Base-by-base conservation (phyloP, 2,113 vertebrate species). In the Pyxicephalus adspersus region DNA sequence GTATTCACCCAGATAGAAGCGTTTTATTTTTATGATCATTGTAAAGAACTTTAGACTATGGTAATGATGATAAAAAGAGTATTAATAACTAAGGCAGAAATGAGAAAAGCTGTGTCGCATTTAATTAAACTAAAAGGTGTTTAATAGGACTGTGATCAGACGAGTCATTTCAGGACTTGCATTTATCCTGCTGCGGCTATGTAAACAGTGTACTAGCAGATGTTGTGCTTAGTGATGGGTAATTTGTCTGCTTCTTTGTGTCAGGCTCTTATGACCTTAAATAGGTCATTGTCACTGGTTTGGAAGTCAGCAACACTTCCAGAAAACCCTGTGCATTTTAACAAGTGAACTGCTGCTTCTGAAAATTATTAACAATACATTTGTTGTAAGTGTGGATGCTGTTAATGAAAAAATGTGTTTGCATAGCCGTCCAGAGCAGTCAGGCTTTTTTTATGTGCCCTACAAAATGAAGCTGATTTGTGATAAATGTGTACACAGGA, bases 401-500 rank as follows among this genome's bases (percentile, higher is more conserved):
- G 22, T 28, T 51, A 52, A 45, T 45, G 38, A 45, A 17, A 6
- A 55, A 17, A 72, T 55, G 22, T 54, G 18, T 71, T 71, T 28
- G 25, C 20, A 23, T 31, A 31, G 26, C 16, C 25, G 11, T 23
- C 51, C 51, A n/a, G 52, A 73, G 29, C 19, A 31, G 17, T 2
- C 25, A 52, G 45, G 22, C 58, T 25, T 26, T 54, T 17, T 64
- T 29, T 7, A 15, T 45, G 66, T 51, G 8, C 34, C 65, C 29
- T 58, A 17, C 18, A 60, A 20, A 25, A n/a, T 13, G 34, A n/a
- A 52, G 19, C n/a, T 58, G 58, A 52, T 63, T 22, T 63, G 67
- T 61, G 23, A 64, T 63, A 17, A 19, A 52, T 72, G 23, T 64
- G 78, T n/a, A 22, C 78, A 80, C 66, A 54, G 68, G 78, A 71